Conservation (phyloP, 1,140 invertebrate species). For the Ladona fulva region DNA sequence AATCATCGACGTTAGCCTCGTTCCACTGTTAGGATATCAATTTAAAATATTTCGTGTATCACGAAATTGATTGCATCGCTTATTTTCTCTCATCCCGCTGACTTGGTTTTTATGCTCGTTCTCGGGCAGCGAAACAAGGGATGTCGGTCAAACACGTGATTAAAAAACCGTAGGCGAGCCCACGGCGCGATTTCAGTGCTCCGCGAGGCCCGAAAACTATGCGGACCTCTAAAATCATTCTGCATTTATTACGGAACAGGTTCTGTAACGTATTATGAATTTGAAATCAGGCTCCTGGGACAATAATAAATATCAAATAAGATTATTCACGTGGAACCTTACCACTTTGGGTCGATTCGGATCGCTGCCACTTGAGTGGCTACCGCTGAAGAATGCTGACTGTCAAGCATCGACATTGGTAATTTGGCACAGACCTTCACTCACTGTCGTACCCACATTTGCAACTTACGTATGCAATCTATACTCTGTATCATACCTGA, state of each 20-base stretch:
- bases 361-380: not conserved
- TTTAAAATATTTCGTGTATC: no score
- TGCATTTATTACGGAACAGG: not conserved
- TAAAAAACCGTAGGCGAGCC: not conserved
- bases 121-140: no score
- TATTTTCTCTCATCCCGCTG: no score
- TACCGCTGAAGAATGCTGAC: not conserved
- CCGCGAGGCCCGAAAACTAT: not conserved
- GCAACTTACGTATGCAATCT: no score
- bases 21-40: no score
- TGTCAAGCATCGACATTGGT: no score
- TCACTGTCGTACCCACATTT: no score
- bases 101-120: no score
- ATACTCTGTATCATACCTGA: no score
- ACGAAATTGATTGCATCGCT: no score
- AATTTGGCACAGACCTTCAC: no score
- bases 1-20: no score
- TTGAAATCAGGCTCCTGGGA: not conserved
- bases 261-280: constrained; percentile 10
- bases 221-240: not conserved
- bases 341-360: not conserved
- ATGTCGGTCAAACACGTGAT: not conserved
- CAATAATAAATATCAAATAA: not conserved
- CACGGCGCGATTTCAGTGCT: not conserved
- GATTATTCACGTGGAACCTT: not conserved